These are phyloP conservation scores for Centruroides sculpturatus DNA, from an alignment of 1,140 invertebrate species.

Conservation along the genomic window DNA sequence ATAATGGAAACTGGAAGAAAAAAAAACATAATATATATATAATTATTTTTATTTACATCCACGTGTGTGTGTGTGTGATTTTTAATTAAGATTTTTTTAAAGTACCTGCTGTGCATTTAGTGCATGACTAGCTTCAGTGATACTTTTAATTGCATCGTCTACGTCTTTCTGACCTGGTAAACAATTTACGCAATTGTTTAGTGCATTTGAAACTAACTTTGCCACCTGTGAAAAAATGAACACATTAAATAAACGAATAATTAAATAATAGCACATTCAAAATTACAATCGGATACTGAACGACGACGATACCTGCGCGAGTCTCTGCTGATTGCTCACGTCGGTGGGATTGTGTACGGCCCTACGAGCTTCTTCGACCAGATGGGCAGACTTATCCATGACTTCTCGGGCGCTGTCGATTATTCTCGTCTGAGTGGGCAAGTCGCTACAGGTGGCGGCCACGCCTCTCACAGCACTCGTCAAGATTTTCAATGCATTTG, in stretches of 20 bases:
- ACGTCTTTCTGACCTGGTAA: slow-evolving; percentile 80
- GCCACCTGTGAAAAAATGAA: slow-evolving; percentile 23
- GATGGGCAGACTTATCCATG: slow-evolving; percentile 50
- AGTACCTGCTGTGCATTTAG: no score
- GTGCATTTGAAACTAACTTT: slow-evolving; percentile 32
- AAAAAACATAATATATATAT: no score
- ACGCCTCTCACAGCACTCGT: slow-evolving; percentile 55
- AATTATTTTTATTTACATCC: no score
- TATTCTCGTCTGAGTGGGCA: slow-evolving; percentile 43
- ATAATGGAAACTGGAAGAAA: slow-evolving; percentile 41
- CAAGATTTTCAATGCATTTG: slow-evolving; percentile 51
- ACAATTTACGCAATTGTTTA: slow-evolving; percentile 50
- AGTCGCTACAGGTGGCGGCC: slow-evolving; percentile 46
- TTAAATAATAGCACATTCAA: not conserved
- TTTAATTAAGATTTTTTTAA: no score
- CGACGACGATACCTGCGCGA: slow-evolving; percentile 36
- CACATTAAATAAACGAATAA: not conserved
- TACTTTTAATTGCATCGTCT: slow-evolving; percentile 65
- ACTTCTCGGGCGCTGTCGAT: slow-evolving; percentile 64
- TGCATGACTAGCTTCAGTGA: slow-evolving; percentile 33
- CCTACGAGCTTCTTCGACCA: slow-evolving; percentile 61
- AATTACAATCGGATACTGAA: slow-evolving; percentile 7
- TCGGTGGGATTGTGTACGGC: slow-evolving; percentile 41
- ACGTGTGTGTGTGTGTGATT: no score
- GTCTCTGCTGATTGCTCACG: slow-evolving; percentile 28